phyloP scores from a whole-genome alignment of 2,797 vertebrate genomes.

The Enteromius mattozi region DNA sequence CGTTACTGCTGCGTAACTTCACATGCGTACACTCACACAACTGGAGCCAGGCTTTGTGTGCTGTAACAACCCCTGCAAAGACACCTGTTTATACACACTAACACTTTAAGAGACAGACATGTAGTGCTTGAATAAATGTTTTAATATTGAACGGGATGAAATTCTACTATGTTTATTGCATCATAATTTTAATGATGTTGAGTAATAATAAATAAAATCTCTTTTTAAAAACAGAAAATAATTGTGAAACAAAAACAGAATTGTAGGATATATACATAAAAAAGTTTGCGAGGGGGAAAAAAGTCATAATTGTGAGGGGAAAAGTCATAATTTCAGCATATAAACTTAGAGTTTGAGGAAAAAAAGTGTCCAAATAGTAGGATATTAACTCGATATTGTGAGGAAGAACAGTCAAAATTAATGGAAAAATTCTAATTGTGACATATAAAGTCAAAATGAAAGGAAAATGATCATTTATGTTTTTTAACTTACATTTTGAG shows the following conservation, averaged over 20 bases:
- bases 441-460: background rate
- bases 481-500: background rate
- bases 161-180: background rate
- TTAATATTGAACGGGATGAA: background rate
- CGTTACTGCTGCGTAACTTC: slow-evolving; percentile 22
- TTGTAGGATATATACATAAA: background rate
- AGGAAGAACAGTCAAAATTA: background rate
- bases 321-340: background rate
- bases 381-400: background rate
- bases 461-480: background rate
- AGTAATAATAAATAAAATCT: too few species aligned
- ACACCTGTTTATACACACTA: background rate
- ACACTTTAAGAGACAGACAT: background rate
- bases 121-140: background rate
- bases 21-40: background rate
- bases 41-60: background rate
- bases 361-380: background rate
- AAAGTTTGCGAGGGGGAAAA: too few species aligned
- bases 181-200: background rate
- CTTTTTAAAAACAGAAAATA: too few species aligned
- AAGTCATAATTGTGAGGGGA: background rate
- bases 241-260: too few species aligned
- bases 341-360: too few species aligned
- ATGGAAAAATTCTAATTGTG: background rate
- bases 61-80: background rate